A percentile compares a stretch with the other conserved stretches of the same genome.
These are phyloP conservation scores for Danio jaintianensis DNA, from an alignment of 2,797 vertebrate species.

Conservation along the genomic window DNA sequence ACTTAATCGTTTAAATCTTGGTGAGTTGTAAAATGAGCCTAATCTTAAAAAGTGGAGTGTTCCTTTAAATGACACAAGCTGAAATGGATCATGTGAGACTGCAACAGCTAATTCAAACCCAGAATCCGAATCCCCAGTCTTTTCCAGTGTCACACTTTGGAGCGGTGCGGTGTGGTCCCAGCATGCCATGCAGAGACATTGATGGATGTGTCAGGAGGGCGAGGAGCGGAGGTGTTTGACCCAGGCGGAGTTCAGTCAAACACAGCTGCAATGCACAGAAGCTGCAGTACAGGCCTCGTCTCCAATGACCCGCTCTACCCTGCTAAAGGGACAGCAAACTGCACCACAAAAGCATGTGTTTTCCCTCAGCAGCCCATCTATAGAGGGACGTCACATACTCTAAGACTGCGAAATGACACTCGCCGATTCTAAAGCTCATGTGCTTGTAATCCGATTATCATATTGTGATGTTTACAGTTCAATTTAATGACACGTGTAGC, in stretches of 20 bases:
- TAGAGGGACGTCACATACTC: background rate
- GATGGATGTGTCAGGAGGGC: conserved; percentile 59
- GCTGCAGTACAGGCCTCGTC: conserved; percentile 21
- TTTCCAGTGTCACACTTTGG: conserved; percentile 41
- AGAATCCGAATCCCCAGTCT: conserved; percentile 9
- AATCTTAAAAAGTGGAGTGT: too few relatives aligned
- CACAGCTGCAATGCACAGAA: conserved; percentile 46
- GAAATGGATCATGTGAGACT: conserved; percentile 8
- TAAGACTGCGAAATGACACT: conserved; percentile 8
- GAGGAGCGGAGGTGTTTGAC: conserved; percentile 49
- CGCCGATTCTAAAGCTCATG: conserved; percentile 2
- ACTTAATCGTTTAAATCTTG: too few relatives aligned
- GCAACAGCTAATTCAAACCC: conserved; percentile 31
- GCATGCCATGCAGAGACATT: conserved; percentile 54
- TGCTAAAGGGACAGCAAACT: background rate
- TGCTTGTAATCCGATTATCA: conserved; percentile 24
- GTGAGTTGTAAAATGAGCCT: too few relatives aligned
- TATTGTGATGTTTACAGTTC: background rate
- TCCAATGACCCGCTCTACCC: conserved; percentile 36
- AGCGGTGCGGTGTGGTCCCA: conserved; percentile 44
- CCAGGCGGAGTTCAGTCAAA: conserved; percentile 37
- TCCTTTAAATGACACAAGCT: background rate
- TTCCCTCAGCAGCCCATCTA: background rate
- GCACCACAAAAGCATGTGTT: background rate
- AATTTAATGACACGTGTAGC: background rate